Evolutionary conservation across 2,797 vertebrate species (phyloP), one percentile per base, ranked within the genome.

Genomic region (Protonibea diacanthus): DNA sequence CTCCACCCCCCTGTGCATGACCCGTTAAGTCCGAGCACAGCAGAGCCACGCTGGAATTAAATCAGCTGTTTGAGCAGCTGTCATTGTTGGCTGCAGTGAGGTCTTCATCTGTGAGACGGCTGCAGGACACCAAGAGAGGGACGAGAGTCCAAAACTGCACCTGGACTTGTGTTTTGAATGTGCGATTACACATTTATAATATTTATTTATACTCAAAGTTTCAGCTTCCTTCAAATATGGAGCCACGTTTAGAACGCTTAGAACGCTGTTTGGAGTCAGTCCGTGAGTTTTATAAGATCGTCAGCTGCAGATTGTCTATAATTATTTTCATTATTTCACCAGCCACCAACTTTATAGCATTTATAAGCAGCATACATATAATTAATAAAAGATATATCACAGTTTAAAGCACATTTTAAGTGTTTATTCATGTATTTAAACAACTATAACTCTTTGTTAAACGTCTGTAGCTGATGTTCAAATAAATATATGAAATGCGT

Each of bases 41-140:
- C 78, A 58, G 76, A 71, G 70, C 20, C 42, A 64, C 52, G 20
- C 23, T 29, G 81, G 82, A 72, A 81, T 80, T 48, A 33, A 82
- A 73, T 80, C 82, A 81, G 71, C 57, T 62, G 65, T 85, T 73
- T 76, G 74, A 90, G 82, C 88, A 86, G 83, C 82, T 81, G 90
- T 80, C 72, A 58, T 69, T 60, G 53, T 65, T 17, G 68, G 53
- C 58, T 74, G 47, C 25, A 6, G 18, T 3, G 38, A 76, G 70
- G 57, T 21, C 42, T 71, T 79, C 80, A 42, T 83, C 66, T 80
- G 75, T 64, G 55, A 82, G 21, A 59, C 6, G 11, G 33, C 66
- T 71, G 60, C 17, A 62, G 65, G 65, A 80, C 10, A 48, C 48
- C 57, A 44, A 25, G 17, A 48, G 52, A 60, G 55, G 63, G 51